Evolutionary conservation across 2,888 invertebrate genomes (phyloP).

Genomic region (Polydrusus tereticollis): DNA sequence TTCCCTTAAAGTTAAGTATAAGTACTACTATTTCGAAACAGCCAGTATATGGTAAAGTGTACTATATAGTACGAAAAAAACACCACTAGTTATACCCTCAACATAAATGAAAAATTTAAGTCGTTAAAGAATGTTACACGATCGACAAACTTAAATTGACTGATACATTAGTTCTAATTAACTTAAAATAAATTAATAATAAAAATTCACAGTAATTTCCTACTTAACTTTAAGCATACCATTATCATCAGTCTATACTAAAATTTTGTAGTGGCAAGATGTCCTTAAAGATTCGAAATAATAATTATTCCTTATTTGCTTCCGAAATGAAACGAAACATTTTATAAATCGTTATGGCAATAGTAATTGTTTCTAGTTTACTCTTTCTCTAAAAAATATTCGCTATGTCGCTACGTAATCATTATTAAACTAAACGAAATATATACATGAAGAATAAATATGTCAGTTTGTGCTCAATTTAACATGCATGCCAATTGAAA

Average conservation of each 20-base stretch:
- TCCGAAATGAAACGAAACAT: not conserved
- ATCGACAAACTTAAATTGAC: not conserved
- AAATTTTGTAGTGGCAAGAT: conserved; percentile 23
- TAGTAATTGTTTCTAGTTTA: conserved; percentile 25
- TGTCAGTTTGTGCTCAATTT: conserved; percentile 29
- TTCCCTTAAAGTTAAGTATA: no score
- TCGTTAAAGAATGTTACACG: not conserved
- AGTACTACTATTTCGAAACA: no score
- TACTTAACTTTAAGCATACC: conserved; percentile 23
- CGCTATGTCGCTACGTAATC: conserved; percentile 23
- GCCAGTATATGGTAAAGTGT: no score
- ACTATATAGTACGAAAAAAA: not conserved
- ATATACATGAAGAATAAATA: conserved; percentile 35
- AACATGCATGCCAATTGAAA: conserved; percentile 53
- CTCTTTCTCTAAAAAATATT: conserved; percentile 22
- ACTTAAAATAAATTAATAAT: not conserved
- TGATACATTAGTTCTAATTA: not conserved
- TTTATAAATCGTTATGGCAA: conserved; percentile 27
- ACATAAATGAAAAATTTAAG: not conserved
- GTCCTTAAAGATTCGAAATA: not conserved
- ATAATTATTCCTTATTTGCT: not conserved
- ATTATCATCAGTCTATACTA: conserved; percentile 27
- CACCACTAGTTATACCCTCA: not conserved
- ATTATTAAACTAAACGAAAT: conserved; percentile 26
- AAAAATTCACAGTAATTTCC: conserved; percentile 4